Conservation (phyloP, 1,140 invertebrate genomes). For the Drosophila nigrodunni region DNA sequence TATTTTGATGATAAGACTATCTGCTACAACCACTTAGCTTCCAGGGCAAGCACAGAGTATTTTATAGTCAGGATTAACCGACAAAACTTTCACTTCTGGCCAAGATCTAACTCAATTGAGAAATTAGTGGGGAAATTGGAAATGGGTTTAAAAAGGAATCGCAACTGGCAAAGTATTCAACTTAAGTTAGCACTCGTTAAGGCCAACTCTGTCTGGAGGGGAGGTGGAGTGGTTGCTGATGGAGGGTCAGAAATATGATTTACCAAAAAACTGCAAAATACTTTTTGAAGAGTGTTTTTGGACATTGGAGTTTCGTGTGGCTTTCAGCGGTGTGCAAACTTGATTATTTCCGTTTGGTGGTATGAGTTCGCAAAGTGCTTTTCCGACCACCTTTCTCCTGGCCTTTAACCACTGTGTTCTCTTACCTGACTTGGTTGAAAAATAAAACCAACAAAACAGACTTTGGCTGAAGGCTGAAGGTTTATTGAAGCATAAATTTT, state of each 20-base stretch:
- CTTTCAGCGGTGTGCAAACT: constrained; percentile 70
- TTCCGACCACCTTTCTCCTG: not conserved
- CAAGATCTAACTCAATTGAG: constrained; percentile 3
- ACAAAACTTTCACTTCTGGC: too few relatives aligned
- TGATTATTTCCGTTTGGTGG: constrained; percentile 64
- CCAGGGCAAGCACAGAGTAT: too few relatives aligned
- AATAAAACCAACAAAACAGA: constrained; percentile 46
- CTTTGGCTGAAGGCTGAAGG: constrained; percentile 25
- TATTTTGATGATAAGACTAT: too few relatives aligned
- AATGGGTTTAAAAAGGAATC: constrained; percentile 7
- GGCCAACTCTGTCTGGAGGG: constrained; percentile 28
- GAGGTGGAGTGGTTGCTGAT: not conserved
- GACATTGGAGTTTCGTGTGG: constrained; percentile 63
- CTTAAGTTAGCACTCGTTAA: constrained; percentile 24
- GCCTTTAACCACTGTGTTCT: not conserved
- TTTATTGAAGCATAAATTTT: constrained; percentile 75
- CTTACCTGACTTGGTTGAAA: not conserved
- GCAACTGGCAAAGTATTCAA: constrained; percentile 14
- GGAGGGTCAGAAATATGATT: constrained; percentile 49
- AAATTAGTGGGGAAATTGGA: constrained; percentile 20
- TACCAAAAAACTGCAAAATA: constrained; percentile 39
- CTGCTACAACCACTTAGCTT: too few relatives aligned
- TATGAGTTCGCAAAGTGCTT: constrained; percentile 35
- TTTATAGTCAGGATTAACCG: too few relatives aligned
- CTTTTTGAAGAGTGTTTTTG: constrained; percentile 70